Percentiles rank a stretch among this genome's conserved stretches.
Evolutionary conservation across 2,888 invertebrate species (phyloP).

Genomic region (Artemia sp.): DNA sequence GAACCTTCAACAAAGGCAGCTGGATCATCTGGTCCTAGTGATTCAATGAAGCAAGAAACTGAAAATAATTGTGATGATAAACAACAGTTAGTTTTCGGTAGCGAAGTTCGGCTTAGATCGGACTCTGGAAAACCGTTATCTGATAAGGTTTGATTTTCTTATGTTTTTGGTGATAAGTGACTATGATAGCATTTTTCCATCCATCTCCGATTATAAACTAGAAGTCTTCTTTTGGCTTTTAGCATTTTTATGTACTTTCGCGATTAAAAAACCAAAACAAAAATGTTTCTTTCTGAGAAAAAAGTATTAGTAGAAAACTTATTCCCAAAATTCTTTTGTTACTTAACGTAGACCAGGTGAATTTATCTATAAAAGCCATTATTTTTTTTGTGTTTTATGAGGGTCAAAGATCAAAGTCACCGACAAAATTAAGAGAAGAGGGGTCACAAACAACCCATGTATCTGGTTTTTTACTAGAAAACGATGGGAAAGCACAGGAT

Average conservation of each 20-base stretch:
- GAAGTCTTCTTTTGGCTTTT: conserved; percentile 14
- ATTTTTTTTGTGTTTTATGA: too few species aligned
- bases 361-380: too few species aligned
- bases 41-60: conserved; percentile 3
- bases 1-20: conserved; percentile 48
- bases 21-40: conserved; percentile 36
- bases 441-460: too few species aligned
- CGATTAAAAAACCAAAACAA: too few species aligned
- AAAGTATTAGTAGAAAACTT: too few species aligned
- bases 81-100: conserved; percentile 37
- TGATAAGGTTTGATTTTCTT: conserved; percentile 44
- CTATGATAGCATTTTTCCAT: conserved; percentile 18
- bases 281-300: too few species aligned
- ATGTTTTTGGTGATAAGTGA: neutral
- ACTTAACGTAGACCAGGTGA: too few species aligned
- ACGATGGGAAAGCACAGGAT: too few species aligned
- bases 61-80: conserved; percentile 23
- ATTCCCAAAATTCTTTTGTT: too few species aligned
- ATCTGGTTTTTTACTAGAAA: too few species aligned
- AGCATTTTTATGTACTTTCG: neutral
- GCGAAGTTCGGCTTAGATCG: conserved; percentile 49
- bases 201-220: neutral
- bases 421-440: too few species aligned
- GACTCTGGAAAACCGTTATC: conserved; percentile 70
- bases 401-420: too few species aligned